phyloP scores from a whole-genome alignment of 2,797 vertebrate species.

The Balearica regulorum region DNA sequence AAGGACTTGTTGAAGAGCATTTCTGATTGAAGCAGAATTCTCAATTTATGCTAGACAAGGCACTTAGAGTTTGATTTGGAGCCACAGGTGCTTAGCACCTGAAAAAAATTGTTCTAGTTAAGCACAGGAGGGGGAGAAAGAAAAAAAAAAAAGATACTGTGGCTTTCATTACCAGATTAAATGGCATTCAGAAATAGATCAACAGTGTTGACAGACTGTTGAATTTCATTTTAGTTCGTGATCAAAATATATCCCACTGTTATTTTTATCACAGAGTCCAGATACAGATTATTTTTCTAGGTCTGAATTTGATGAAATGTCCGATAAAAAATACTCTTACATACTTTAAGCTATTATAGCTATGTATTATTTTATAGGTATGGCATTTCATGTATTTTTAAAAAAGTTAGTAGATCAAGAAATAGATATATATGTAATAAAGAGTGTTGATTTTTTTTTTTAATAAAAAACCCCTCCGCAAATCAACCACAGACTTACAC shows the following conservation, averaged over 20 bases:
- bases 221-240: background rate
- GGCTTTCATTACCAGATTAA: slow-evolving; percentile 41
- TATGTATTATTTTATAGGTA: background rate
- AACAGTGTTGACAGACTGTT: slow-evolving; percentile 29
- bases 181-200: slow-evolving; percentile 50
- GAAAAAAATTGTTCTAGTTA: background rate
- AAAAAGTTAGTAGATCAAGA: background rate
- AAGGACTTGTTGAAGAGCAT: background rate
- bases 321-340: slow-evolving; percentile 1
- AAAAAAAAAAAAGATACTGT: too few species aligned
- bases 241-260: slow-evolving; percentile 21
- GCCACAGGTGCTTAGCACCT: background rate
- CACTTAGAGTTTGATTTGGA: background rate
- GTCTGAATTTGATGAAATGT: background rate
- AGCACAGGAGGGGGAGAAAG: background rate
- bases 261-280: slow-evolving; percentile 45
- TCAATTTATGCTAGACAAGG: background rate
- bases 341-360: background rate
- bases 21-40: background rate
- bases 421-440: background rate
- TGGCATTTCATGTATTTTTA: background rate
- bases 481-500: background rate
- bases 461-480: background rate
- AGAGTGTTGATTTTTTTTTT: background rate
- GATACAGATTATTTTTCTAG: slow-evolving; percentile 34